Base-by-base conservation (phyloP, 2,888 invertebrate species). In the Tuberolachnus salignus region DNA sequence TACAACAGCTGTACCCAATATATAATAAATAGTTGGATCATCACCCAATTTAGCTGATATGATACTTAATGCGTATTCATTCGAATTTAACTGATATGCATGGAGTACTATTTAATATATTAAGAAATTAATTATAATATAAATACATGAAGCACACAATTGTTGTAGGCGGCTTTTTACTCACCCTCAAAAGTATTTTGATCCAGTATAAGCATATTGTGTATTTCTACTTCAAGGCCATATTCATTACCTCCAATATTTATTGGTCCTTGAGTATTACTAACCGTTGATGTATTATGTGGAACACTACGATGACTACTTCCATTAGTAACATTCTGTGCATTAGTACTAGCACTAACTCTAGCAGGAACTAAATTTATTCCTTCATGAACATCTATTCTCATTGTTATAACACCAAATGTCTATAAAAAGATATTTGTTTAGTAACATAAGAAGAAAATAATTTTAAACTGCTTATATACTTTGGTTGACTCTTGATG, bases 1-100 rank as follows among this genome's bases (percentile, higher is more conserved):
- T 6, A 98, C 92, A 72, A 95, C 87, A 1, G 97, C 97, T 0
- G 98, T 98, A 80, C 98, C 98, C 26, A 97, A 93, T 19, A 98
- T 91, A 86, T 93, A 99, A 87, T 98, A 99, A 4, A 92, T 91
- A 83, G 91, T 92, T 0, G 92, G 90, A 87, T 98, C 98, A 83
- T 97, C 95, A 2, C 96, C 96, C 69, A 98, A 88, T 85, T 91
- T 92, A 80, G 95, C 94, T 1, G 97, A 97, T 83, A 95, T 92
- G 78, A 98, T 87, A 44, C 96, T 94, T 86, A 96, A 89, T 14
- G 94, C 95, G 85, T 93, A 95, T 86, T 99, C 99, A 82, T 91
- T 92, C 13, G 92, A 90, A 89, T 93, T 91, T 84, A 99, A 90
- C 84, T 97, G 95, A 86, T 98, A 97, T 0, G 96, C 92, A 86